Conservation (phyloP, 35 echinoderm and acorn worm genomes). For the Ophioderma brevispina region DNA sequence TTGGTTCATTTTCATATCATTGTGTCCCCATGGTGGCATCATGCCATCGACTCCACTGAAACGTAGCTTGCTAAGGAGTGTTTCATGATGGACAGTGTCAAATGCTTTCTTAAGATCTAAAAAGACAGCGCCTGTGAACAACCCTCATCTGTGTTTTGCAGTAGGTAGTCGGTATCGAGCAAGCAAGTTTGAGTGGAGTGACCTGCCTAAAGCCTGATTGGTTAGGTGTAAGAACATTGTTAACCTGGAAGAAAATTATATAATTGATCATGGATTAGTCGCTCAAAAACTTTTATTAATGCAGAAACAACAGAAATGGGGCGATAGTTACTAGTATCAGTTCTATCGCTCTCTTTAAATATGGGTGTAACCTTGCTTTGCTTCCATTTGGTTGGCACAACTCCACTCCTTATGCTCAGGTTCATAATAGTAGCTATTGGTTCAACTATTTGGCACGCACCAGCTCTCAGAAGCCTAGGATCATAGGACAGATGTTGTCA, state of each 20-base stretch:
- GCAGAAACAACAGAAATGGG: background rate
- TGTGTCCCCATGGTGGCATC: no score
- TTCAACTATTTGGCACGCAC: background rate
- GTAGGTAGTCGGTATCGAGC: background rate
- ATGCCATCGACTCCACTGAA: background rate
- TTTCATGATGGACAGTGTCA: background rate
- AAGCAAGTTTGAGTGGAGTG: constrained; percentile 3
- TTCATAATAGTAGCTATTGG: constrained; percentile 20
- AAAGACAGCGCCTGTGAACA: background rate
- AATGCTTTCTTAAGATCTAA: background rate
- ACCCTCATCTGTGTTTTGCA: background rate
- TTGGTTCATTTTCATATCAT: no score
- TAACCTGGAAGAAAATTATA: background rate
- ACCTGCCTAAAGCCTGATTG: background rate
- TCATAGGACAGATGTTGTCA: background rate
- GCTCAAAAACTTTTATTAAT: background rate
- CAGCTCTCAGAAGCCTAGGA: constrained; percentile 11
- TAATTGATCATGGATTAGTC: background rate
- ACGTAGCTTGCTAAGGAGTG: background rate
- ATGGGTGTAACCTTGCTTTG: constrained; percentile 3
- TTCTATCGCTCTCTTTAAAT: constrained; percentile 7
- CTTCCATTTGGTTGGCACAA: constrained; percentile 9
- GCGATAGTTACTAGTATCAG: background rate
- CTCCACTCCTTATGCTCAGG: constrained; percentile 1
- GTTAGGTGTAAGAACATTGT: background rate